Evolutionary conservation across 1,140 invertebrate genomes (phyloP).

Genomic region (Ips nitidus): DNA sequence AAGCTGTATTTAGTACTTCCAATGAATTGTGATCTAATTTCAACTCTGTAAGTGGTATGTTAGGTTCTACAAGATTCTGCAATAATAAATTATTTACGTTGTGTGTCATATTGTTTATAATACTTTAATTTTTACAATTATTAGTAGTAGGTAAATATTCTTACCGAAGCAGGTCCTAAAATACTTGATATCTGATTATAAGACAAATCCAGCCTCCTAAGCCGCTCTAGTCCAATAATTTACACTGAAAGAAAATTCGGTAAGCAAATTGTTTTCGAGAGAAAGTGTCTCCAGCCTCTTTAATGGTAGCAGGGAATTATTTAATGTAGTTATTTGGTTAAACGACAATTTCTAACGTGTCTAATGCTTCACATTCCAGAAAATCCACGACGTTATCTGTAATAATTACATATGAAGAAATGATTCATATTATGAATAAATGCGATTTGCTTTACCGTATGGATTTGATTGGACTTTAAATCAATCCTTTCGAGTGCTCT

Average conservation of each 20-base stretch:
- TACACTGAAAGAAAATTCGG: constrained; percentile 76
- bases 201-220: constrained; percentile 71
- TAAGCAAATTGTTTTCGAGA: constrained; percentile 72
- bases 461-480: constrained; percentile 71
- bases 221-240: constrained; percentile 66
- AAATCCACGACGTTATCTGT: constrained; percentile 75
- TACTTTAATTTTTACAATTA: neutral
- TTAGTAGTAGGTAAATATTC: constrained; percentile 13
- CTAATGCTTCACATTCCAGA: constrained; percentile 63
- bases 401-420: neutral
- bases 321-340: constrained; percentile 70
- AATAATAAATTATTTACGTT: constrained; percentile 15
- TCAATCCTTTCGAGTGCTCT: constrained; percentile 64
- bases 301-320: constrained; percentile 71
- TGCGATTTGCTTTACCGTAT: constrained; percentile 59
- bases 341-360: constrained; percentile 68
- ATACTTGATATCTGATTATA: constrained; percentile 71
- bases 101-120: neutral
- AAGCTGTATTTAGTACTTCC: constrained; percentile 66
- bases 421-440: neutral
- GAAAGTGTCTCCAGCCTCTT: constrained; percentile 67
- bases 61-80: constrained; percentile 72
- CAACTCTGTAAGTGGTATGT: constrained; percentile 68
- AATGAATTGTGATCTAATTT: constrained; percentile 72
- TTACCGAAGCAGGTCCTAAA: constrained; percentile 67